Percentiles rank a stretch among this genome's conserved stretches.
phyloP scores from a whole-genome alignment of 2,888 invertebrate genomes.

The Selenia dentaria region DNA sequence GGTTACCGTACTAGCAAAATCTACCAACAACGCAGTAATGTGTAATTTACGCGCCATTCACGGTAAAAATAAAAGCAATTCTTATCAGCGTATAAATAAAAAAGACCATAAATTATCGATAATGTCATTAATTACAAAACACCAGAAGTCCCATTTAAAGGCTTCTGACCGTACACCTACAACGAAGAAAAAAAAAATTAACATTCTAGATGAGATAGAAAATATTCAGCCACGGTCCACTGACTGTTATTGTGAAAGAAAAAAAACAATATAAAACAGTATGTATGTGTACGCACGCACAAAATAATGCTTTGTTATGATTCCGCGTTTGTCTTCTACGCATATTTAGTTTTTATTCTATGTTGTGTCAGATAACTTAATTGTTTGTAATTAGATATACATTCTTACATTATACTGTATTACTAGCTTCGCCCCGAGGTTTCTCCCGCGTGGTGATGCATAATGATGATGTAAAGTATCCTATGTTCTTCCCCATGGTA shows the following conservation, averaged over 20 bases:
- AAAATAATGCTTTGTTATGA: slow-evolving; percentile 23
- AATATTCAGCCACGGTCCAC: slow-evolving; percentile 37
- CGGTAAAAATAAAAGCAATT: too few species aligned
- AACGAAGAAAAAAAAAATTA: slow-evolving; percentile 36
- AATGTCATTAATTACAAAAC: slow-evolving; percentile 41
- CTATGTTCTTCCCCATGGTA: too few species aligned
- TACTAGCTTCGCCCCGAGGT: too few species aligned
- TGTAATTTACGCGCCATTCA: too few species aligned
- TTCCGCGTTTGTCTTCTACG: slow-evolving; percentile 21
- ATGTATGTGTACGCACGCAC: slow-evolving; percentile 9
- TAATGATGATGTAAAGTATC: too few species aligned
- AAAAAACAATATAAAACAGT: slow-evolving; percentile 21
- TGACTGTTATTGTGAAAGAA: slow-evolving; percentile 25
- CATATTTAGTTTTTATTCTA: too few species aligned
- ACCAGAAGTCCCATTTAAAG: slow-evolving; percentile 39
- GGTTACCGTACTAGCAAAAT: too few species aligned
- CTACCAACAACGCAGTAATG: too few species aligned
- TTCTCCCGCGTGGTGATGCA: too few species aligned
- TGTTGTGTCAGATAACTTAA: too few species aligned
- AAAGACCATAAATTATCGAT: neutral
- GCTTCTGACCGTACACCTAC: slow-evolving; percentile 33
- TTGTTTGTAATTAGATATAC: too few species aligned
- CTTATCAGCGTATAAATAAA: neutral
- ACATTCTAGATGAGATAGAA: slow-evolving; percentile 55
- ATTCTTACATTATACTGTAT: too few species aligned